These are phyloP conservation scores for Ornithorhynchus anatinus DNA, from an alignment of 2,113 vertebrate genomes.

Conservation along the genomic window DNA sequence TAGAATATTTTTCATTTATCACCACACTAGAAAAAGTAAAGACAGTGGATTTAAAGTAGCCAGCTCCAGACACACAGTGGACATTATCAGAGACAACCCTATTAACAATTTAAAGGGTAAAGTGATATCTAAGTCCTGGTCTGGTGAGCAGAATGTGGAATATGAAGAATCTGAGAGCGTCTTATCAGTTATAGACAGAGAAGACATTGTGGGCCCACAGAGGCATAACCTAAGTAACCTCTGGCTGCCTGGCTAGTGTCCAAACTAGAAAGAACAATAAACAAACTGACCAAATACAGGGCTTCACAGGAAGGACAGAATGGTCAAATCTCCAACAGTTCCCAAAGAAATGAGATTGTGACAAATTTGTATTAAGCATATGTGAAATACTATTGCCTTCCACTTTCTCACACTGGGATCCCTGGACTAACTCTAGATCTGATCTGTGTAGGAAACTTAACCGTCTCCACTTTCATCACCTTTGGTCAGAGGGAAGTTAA, in stretches of 20 bases:
- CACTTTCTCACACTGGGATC: background rate
- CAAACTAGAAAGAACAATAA: background rate
- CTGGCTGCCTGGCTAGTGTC: slow-evolving; percentile 8
- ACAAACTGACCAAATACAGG: slow-evolving; percentile 25
- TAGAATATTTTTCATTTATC: slow-evolving; percentile 25
- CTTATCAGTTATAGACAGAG: slow-evolving; percentile 53
- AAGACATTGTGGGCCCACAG: slow-evolving; percentile 57
- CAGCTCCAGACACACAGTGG: slow-evolving; percentile 45
- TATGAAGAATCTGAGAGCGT: slow-evolving; percentile 8
- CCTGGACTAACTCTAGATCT: background rate
- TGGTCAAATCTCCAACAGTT: slow-evolving; percentile 14
- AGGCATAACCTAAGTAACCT: slow-evolving; percentile 56
- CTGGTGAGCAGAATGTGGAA: background rate
- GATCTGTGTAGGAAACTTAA: background rate
- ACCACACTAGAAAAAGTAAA: too few species aligned
- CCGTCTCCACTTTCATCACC: background rate
- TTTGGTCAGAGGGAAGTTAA: slow-evolving; percentile 22
- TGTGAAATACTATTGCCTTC: slow-evolving; percentile 36
- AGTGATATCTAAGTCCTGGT: slow-evolving; percentile 3
- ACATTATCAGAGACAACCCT: slow-evolving; percentile 24
- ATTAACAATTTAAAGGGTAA: background rate
- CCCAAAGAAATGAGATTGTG: slow-evolving; percentile 13
- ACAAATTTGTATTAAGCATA: slow-evolving; percentile 43
- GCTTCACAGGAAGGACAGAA: background rate
- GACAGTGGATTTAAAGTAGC: slow-evolving; percentile 29